Evolutionary conservation across 2,797 vertebrate species (phyloP).

Genomic region (Cyclura pinguis): DNA sequence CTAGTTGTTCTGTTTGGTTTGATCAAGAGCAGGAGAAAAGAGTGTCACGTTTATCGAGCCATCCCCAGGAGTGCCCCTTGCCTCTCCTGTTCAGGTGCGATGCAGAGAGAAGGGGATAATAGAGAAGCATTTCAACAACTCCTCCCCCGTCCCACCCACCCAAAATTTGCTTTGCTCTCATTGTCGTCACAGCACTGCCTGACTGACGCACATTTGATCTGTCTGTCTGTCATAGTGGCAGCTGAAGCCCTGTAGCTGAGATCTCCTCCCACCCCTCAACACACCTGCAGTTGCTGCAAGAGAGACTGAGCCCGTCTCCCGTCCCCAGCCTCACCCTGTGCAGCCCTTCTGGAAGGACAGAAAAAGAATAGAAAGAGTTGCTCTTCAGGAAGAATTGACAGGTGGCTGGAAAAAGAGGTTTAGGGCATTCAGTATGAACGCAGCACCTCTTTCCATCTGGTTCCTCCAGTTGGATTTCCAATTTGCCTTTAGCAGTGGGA

Average conservation of each 20-base stretch:
- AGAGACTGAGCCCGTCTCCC: background rate
- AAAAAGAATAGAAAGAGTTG: background rate
- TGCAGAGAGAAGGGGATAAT: background rate
- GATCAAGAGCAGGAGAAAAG: background rate
- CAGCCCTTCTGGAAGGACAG: background rate
- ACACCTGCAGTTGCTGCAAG: slow-evolving; percentile 11
- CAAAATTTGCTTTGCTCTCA: slow-evolving; percentile 11
- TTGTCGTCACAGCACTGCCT: slow-evolving; percentile 18
- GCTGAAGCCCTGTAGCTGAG: background rate
- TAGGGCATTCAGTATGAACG: background rate
- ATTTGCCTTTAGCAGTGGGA: slow-evolving; percentile 7
- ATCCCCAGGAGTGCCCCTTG: background rate
- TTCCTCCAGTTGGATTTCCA: background rate
- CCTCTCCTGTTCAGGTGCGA: background rate
- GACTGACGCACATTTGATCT: slow-evolving; percentile 19
- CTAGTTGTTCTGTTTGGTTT: no score
- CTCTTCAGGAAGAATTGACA: background rate
- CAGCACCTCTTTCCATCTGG: background rate
- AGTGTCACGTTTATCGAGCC: background rate
- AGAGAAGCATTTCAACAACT: background rate
- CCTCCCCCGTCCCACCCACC: background rate
- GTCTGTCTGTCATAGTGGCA: slow-evolving; percentile 14
- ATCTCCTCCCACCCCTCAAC: no score
- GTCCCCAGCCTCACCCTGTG: background rate
- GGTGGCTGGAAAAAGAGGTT: slow-evolving; percentile 7